Percentiles rank a stretch among this genome's conserved stretches.
Conservation (phyloP, 2,888 invertebrate genomes). For the Amiota mariae region DNA sequence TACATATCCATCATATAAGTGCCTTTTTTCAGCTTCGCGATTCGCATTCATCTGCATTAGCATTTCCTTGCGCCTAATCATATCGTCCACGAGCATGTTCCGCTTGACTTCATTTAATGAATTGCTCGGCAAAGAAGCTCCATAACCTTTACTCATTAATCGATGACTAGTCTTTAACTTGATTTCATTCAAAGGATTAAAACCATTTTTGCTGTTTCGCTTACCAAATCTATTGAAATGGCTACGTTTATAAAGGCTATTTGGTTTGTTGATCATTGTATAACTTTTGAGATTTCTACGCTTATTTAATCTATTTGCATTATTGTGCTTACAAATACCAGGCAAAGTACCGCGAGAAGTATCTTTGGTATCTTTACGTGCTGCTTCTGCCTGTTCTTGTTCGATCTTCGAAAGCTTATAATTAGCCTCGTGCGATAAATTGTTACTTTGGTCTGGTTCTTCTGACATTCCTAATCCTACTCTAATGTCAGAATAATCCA, state of each 20-base stretch:
- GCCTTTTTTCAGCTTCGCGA: no score
- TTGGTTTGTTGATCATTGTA: background rate
- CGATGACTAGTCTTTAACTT: slow-evolving; percentile 69
- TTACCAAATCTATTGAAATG: slow-evolving; percentile 37
- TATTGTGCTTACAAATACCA: background rate
- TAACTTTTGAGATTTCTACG: background rate
- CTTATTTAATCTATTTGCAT: background rate
- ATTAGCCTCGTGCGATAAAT: slow-evolving; percentile 72
- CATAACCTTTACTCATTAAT: slow-evolving; percentile 66
- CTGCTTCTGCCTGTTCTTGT: slow-evolving; percentile 66
- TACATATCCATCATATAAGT: no score
- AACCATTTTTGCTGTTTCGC: slow-evolving; percentile 38
- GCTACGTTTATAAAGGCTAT: background rate
- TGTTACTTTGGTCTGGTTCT: slow-evolving; percentile 52
- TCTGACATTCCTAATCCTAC: no score
- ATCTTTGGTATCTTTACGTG: slow-evolving; percentile 13
- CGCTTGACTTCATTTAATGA: slow-evolving; percentile 49
- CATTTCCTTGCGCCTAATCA: slow-evolving; percentile 48
- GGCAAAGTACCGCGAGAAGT: background rate
- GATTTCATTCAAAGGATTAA: slow-evolving; percentile 67
- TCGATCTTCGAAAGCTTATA: slow-evolving; percentile 72
- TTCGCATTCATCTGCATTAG: slow-evolving; percentile 24
- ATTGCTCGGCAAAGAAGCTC: slow-evolving; percentile 68
- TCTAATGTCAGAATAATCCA: no score
- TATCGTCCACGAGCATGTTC: slow-evolving; percentile 49